These are phyloP conservation scores for Zapornia atra DNA, from an alignment of 2,113 vertebrate genomes.

Conservation along the genomic window DNA sequence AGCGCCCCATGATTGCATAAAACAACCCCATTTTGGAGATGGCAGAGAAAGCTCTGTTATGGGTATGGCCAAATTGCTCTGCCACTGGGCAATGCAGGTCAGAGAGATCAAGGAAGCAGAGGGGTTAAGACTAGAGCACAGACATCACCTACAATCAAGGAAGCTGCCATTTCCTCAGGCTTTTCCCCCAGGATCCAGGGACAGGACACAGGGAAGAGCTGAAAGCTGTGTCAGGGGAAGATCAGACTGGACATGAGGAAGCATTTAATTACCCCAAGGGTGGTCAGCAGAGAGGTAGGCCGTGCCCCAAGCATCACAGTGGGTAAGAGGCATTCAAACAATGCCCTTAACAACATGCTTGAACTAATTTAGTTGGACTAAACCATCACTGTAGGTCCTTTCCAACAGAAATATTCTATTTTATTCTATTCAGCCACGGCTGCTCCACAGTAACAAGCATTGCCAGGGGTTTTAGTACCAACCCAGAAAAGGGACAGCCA, in stretches of 20 bases:
- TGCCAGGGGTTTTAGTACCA: not conserved
- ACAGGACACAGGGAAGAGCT: not conserved
- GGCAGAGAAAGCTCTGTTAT: not conserved
- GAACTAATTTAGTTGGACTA: not conserved
- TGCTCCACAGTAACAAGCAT: rapidly evolving
- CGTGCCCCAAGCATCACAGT: not conserved
- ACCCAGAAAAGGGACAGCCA: not conserved
- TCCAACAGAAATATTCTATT: not conserved
- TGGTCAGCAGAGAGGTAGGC: not conserved
- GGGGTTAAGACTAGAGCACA: not conserved
- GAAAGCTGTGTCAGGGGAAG: not conserved
- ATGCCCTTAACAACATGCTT: not conserved
- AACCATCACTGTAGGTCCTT: not conserved
- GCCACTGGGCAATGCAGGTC: not conserved
- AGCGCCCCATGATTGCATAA: too few species aligned
- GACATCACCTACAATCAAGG: not conserved
- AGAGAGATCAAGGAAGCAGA: not conserved
- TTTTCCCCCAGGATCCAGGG: not conserved
- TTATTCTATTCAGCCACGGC: not conserved
- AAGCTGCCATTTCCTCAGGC: not conserved
- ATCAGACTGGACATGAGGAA: not conserved
- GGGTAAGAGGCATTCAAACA: not conserved
- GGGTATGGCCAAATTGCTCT: not conserved
- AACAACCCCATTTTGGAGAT: rapidly evolving
- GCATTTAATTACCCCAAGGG: not conserved